Base-by-base conservation (phyloP, 92 coral and sea anemone genomes). In the Porites lobata region DNA sequence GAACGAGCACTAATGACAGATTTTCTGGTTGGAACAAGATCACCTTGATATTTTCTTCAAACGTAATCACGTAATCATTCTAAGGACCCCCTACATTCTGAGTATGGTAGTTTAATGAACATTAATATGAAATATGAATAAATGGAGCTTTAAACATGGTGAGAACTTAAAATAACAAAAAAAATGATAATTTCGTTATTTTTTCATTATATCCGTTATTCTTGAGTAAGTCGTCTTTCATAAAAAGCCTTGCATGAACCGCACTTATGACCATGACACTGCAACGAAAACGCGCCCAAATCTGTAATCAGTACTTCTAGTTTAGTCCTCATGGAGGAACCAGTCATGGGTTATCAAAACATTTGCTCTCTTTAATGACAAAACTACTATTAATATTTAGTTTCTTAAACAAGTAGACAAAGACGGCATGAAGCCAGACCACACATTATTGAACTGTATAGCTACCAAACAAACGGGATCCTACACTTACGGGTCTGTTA, bases 401-500 rank as follows among this genome's bases (percentile, higher is more conserved):
- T 20, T 21, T 19, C 7, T 43, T 20, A 63, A 12, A 13, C 62
- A 53, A 24, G n/a, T 62, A 15, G 13, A 14, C 56, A 75, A 50
- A 9, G 20, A 1, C 22, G 77, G 50, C 18, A 13, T 43, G 1
- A 9, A 21, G 38, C 11, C 21, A 17, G 18, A 24, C 17, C 43
- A 24, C 38, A 21, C 26, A 12, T 9, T 38, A 14, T 75, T 75
- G 12, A n/a, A 72, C 21, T 17, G 24, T 6, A 13, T 20, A 18
- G 32, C 51, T 29, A 6, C 17, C 1, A 17, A 68, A 24, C 67
- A 57, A 52, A 7, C 12, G 6, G 7, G 6, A 56, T 54, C 3
- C 19, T 20, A 24, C 17, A 56, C 87, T 74, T 21, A 84, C 87
- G 18, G 87, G 87, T 20, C 87, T 84, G 11, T 24, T 84, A 6